These are phyloP conservation scores for Hydroisotoma schaefferi DNA, from an alignment of 2,888 invertebrate genomes.

Conservation along the genomic window DNA sequence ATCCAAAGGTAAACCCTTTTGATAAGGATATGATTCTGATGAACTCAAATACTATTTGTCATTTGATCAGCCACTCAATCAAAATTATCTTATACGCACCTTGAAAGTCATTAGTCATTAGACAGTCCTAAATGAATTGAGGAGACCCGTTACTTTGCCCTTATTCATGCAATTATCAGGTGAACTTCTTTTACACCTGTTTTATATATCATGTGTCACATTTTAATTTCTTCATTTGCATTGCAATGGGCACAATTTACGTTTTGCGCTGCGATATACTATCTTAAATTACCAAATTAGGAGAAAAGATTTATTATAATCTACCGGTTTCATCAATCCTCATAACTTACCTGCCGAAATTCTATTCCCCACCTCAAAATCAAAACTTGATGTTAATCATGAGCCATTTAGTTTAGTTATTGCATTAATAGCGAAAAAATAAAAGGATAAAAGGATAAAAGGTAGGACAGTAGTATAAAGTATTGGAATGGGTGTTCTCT, in stretches of 20 bases:
- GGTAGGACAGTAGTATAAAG: too few relatives aligned
- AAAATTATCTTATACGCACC: slow-evolving; percentile 4
- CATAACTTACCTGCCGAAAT: too few relatives aligned
- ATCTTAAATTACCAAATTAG: not conserved
- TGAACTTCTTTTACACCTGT: not conserved
- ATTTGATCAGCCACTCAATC: not conserved
- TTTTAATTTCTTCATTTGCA: not conserved
- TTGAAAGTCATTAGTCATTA: not conserved
- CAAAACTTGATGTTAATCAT: too few relatives aligned
- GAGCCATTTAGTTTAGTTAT: too few relatives aligned
- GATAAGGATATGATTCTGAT: not conserved
- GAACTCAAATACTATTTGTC: not conserved
- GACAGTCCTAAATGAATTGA: not conserved
- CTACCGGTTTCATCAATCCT: too few relatives aligned
- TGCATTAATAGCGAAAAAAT: too few relatives aligned
- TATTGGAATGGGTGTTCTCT: too few relatives aligned
- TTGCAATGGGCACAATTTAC: not conserved
- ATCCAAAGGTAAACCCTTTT: not conserved
- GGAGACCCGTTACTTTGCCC: slow-evolving; percentile 2
- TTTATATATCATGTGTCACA: not conserved
- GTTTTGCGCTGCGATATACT: not conserved
- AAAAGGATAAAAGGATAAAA: too few relatives aligned
- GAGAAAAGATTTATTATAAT: not conserved
- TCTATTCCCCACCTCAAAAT: too few relatives aligned
- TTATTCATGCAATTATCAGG: too few relatives aligned